Conservation (phyloP, 2,888 invertebrate species). For the Tanytarsus gracilentus region DNA sequence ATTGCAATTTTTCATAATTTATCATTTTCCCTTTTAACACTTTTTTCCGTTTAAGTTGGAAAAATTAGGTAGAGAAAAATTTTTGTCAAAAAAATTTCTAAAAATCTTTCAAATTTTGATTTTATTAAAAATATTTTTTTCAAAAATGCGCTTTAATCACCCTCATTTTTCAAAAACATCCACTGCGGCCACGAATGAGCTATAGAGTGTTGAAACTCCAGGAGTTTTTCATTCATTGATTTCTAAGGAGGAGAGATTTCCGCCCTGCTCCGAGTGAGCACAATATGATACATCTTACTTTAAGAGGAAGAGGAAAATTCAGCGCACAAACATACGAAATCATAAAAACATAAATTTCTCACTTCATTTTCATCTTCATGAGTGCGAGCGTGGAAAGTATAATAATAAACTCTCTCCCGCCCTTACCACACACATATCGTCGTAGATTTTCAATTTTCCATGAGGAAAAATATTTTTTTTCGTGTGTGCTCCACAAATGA, state of each 20-base stretch:
- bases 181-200: too few relatives aligned
- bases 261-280: neutral
- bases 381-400: constrained; percentile 25
- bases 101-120: too few relatives aligned
- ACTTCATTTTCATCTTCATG: constrained; percentile 26
- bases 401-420: constrained; percentile 19
- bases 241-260: neutral
- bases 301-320: neutral
- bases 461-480: too few relatives aligned
- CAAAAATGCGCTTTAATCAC: too few relatives aligned
- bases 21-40: constrained; percentile 21
- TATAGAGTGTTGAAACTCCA: too few relatives aligned
- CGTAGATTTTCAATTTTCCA: constrained; percentile 3
- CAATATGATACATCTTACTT: neutral
- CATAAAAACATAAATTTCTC: constrained; percentile 24
- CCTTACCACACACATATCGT: neutral
- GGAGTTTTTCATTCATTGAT: too few relatives aligned
- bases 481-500: too few relatives aligned
- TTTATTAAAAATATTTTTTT: too few relatives aligned
- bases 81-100: too few relatives aligned
- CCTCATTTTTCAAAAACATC: too few relatives aligned
- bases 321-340: neutral
- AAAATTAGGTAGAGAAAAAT: too few relatives aligned
- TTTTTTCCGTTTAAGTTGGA: too few relatives aligned
- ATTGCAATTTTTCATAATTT: constrained; percentile 28